Evolutionary conservation across 2,797 vertebrate species (phyloP).

Genomic region (Limnodromus scolopaceus): DNA sequence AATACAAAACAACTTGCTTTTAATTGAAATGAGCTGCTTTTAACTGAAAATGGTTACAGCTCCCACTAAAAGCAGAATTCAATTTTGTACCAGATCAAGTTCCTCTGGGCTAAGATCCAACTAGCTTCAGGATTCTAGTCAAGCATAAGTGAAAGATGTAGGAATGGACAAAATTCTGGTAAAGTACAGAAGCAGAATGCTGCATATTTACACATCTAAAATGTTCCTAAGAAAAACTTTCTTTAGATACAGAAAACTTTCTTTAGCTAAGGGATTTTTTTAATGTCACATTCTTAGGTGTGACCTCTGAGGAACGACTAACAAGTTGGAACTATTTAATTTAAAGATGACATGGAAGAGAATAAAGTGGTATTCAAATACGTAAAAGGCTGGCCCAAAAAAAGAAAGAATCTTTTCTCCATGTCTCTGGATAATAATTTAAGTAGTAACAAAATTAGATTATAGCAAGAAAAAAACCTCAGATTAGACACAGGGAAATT

Average conservation of each 20-base stretch:
- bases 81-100: background rate
- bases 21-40: background rate
- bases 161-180: background rate
- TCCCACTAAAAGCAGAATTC: background rate
- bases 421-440: fast-evolving
- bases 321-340: background rate
- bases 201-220: background rate
- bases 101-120: background rate
- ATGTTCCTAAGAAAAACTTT: background rate
- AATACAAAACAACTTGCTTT: background rate
- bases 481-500: background rate
- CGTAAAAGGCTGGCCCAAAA: background rate
- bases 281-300: background rate
- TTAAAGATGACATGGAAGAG: background rate
- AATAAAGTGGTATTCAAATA: background rate
- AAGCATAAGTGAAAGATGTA: background rate
- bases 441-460: background rate
- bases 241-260: background rate
- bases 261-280: background rate
- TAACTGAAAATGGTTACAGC: background rate
- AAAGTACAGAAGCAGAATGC: background rate
- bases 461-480: background rate
- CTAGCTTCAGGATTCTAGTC: background rate
- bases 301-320: background rate
- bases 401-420: background rate